Evolutionary conservation across 2,797 vertebrate species (phyloP).

Genomic region (Pogoniulus pusillus): DNA sequence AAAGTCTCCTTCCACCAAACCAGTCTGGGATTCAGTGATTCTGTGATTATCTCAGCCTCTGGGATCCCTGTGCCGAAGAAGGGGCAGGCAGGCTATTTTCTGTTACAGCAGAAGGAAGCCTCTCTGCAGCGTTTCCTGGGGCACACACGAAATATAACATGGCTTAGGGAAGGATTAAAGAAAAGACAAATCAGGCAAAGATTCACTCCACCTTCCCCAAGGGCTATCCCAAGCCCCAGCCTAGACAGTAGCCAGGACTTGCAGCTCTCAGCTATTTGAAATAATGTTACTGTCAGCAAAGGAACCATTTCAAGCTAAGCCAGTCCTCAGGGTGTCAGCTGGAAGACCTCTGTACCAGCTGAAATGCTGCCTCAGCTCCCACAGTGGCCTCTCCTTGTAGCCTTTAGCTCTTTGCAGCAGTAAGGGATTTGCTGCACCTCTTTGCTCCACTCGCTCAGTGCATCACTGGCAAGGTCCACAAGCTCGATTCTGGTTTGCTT

Average conservation of each 20-base stretch:
- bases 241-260: not conserved
- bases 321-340: not conserved
- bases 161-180: not conserved
- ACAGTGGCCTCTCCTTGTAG: not conserved
- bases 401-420: not conserved
- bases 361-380: not conserved
- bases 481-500: not conserved
- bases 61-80: not conserved
- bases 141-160: not conserved
- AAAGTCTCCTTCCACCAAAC: too few species aligned
- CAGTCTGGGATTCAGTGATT: too few species aligned
- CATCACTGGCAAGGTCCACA: not conserved
- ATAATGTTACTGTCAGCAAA: conserved; percentile 19
- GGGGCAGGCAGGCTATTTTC: not conserved
- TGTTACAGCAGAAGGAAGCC: not conserved
- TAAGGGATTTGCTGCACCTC: not conserved
- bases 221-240: not conserved
- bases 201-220: not conserved
- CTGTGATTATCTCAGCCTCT: not conserved
- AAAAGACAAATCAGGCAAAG: not conserved
- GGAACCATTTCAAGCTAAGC: not conserved
- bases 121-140: not conserved
- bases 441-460: not conserved
- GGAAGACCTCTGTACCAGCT: not conserved
- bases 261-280: conserved; percentile 28